phyloP scores from a whole-genome alignment of 2,888 invertebrate species.

The Acleris laterana region DNA sequence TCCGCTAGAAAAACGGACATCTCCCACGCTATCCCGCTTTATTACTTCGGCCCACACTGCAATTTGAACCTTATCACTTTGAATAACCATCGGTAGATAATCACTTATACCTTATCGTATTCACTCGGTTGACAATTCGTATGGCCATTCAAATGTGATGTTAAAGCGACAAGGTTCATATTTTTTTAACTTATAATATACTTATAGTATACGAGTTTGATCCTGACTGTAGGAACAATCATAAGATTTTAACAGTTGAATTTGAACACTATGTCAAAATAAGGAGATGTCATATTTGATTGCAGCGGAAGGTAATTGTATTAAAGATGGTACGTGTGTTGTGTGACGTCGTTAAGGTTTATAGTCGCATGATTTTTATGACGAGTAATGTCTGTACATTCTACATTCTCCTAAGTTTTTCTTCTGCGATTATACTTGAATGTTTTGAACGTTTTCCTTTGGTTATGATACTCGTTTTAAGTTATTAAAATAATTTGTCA shows the following conservation, averaged over 20 bases:
- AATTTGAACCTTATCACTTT: slow-evolving; percentile 7
- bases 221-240: slow-evolving; percentile 7
- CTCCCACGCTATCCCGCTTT: slow-evolving; percentile 37
- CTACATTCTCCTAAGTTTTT: slow-evolving; percentile 17
- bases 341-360: slow-evolving; percentile 12
- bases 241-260: background rate
- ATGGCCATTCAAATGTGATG: too few relatives aligned
- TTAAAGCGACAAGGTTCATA: background rate
- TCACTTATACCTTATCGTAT: too few relatives aligned
- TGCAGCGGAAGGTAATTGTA: too few relatives aligned
- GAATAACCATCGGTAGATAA: background rate
- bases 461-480: slow-evolving; percentile 13
- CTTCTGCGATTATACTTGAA: background rate
- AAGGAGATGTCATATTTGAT: too few relatives aligned
- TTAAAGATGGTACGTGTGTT: background rate
- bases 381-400: background rate
- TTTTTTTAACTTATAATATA: background rate
- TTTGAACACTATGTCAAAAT: background rate
- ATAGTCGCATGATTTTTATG: background rate
- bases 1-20: slow-evolving; percentile 33
- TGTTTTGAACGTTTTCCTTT: slow-evolving; percentile 17
- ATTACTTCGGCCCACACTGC: slow-evolving; percentile 16
- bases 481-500: slow-evolving; percentile 11
- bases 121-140: too few relatives aligned
- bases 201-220: background rate